Base-by-base conservation (phyloP, 2,113 vertebrate species). In the Abramis brama region DNA sequence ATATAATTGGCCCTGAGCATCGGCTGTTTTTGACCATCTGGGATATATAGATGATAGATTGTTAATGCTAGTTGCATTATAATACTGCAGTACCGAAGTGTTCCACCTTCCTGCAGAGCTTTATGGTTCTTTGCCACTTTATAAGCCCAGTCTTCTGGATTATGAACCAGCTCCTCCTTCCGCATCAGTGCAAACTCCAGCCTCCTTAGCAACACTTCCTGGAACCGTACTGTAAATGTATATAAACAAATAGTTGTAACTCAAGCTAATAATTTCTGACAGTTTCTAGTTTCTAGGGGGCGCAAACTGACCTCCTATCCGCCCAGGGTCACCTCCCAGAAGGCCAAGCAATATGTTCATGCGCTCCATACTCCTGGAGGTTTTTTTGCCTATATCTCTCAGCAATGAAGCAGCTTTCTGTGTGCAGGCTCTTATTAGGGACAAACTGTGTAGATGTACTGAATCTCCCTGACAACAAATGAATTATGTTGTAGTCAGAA, bases 31-130 rank as follows among this genome's bases (percentile, higher is more conserved):
- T 66, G 30, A 66, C 2, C 2, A 33, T 66, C 13, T 66, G 27
- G 2, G 15, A 68, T 36, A 66, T 27, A 33, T 8, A 66, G 27
- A 17, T 11, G 62, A 66, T 25, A n/a, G n/a, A 25, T 62, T 25
- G 4, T 25, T 27, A 66, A 66, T 17, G 39, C 12, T 74, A 45
- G 10, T 47, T 47, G 19, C 4, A 43, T 27, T 17, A 75, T 7
- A 76, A 6, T 27, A 76, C 12, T 52, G 11, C 23, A 76, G 2
- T 88, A 95, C 95, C 95, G 93, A 15, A 95, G 91, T 27, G 95
- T 95, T 12, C 95, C 94, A 0, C 94, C 94, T 85, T 95, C 95
- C 78, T 94, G 94, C 19, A 95, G 89, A 39, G 94, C 94, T 10
- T 91, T 91, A 0, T 88, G 90, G 86, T 94, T 95, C 86, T 82